A percentile compares a stretch with the other conserved stretches of the same genome.
Evolutionary conservation across 2,888 invertebrate genomes (phyloP).

Genomic region (Epinotia demarniana): DNA sequence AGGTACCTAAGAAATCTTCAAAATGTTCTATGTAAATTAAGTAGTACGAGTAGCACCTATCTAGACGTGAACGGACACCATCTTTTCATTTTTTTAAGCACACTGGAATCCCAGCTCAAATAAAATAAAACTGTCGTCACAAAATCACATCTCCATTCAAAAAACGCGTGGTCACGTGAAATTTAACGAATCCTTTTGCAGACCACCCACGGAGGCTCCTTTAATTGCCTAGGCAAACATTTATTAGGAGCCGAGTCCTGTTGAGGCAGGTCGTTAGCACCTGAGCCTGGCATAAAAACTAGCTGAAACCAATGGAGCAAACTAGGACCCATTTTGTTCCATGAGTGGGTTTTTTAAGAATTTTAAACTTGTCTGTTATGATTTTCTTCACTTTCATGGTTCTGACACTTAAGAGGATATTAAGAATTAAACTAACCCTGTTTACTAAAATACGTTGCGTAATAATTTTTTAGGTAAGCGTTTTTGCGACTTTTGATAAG

Average conservation of each 20-base stretch:
- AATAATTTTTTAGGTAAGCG: too few species aligned
- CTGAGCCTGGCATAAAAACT: conserved; percentile 37
- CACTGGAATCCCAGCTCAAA: conserved; percentile 11
- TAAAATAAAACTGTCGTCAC: conserved; percentile 42
- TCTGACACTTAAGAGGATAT: neutral
- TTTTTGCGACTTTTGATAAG: too few species aligned
- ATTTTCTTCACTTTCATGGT: neutral
- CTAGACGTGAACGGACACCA: neutral
- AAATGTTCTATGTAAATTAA: too few species aligned
- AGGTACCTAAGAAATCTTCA: too few species aligned
- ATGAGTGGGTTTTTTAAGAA: conserved; percentile 6
- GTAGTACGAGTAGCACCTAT: neutral
- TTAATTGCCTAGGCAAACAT: conserved; percentile 80
- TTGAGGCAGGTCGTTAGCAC: conserved; percentile 61
- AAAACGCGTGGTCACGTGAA: conserved; percentile 67
- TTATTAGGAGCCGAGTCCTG: conserved; percentile 63
- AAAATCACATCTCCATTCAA: conserved; percentile 46
- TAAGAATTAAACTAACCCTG: too few species aligned
- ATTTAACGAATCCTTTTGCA: conserved; percentile 54
- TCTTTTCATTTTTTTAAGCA: neutral
- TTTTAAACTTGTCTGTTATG: neutral
- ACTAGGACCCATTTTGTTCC: neutral
- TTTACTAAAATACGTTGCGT: too few species aligned
- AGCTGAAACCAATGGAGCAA: conserved; percentile 24
- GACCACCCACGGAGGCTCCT: conserved; percentile 76